These are phyloP conservation scores for Galagoides demidoff DNA, from an alignment of 2,797 vertebrate species.

Conservation along the genomic window DNA sequence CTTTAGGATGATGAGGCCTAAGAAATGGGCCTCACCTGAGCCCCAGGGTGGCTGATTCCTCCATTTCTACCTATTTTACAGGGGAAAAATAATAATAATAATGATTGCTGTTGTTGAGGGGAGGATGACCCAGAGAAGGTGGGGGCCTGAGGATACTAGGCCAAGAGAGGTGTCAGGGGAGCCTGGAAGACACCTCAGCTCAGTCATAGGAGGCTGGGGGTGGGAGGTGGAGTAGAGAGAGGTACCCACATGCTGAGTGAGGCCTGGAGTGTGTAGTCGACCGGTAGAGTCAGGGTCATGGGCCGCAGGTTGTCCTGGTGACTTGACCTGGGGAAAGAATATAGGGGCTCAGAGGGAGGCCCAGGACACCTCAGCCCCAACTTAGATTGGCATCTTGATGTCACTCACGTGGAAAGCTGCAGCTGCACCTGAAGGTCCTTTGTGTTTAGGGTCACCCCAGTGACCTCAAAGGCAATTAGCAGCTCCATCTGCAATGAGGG, in stretches of 20 bases:
- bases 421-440: slow-evolving; percentile 87
- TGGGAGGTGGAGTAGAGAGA: background rate
- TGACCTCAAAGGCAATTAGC: slow-evolving; percentile 90
- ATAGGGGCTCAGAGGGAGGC: background rate
- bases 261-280: slow-evolving; percentile 92
- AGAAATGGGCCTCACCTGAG: background rate
- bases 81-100: background rate
- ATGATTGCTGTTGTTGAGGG: background rate
- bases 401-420: slow-evolving; percentile 94
- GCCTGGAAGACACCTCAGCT: background rate
- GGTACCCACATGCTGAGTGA: slow-evolving; percentile 90
- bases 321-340: slow-evolving; percentile 89
- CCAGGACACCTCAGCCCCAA: background rate
- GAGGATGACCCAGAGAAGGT: background rate
- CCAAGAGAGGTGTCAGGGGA: background rate
- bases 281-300: slow-evolving; percentile 86
- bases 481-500: slow-evolving; percentile 88
- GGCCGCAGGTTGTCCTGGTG: slow-evolving; percentile 91
- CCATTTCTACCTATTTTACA: background rate
- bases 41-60: background rate
- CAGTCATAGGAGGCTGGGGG: background rate
- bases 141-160: background rate
- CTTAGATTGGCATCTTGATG: background rate
- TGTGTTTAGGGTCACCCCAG: slow-evolving; percentile 90
- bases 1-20: background rate